Conservation (phyloP, 2,797 vertebrate species). For the Natrix natrix region DNA sequence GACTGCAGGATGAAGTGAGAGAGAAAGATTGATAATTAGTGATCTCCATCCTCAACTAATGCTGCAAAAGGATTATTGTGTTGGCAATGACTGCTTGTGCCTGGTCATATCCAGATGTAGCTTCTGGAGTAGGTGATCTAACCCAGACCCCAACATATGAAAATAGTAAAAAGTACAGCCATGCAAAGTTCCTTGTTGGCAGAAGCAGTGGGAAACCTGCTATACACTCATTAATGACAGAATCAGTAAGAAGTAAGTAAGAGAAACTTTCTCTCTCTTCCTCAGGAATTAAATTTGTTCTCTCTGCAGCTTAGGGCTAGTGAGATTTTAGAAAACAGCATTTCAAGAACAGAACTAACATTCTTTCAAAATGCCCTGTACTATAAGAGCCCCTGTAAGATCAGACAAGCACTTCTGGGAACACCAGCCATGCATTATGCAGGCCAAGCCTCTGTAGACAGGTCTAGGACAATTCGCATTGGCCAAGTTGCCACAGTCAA, state of each 20-base stretch:
- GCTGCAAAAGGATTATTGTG: neutral
- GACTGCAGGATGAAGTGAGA: neutral
- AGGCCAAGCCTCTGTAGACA: neutral
- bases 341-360: neutral
- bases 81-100: neutral
- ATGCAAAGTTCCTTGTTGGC: neutral
- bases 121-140: neutral
- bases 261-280: too few relatives aligned
- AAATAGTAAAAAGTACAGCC: neutral
- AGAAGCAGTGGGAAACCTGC: neutral
- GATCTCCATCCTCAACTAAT: neutral
- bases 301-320: too few relatives aligned
- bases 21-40: neutral
- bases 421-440: neutral
- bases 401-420: neutral
- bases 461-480: neutral
- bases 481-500: neutral
- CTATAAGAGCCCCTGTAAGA: neutral
- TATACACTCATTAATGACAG: neutral
- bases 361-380: neutral
- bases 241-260: neutral
- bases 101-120: neutral
- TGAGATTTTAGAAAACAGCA: too few relatives aligned
- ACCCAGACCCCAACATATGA: neutral
- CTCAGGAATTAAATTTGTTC: too few relatives aligned